phyloP scores from a whole-genome alignment of 2,113 vertebrate species.

The Vimba vimba region DNA sequence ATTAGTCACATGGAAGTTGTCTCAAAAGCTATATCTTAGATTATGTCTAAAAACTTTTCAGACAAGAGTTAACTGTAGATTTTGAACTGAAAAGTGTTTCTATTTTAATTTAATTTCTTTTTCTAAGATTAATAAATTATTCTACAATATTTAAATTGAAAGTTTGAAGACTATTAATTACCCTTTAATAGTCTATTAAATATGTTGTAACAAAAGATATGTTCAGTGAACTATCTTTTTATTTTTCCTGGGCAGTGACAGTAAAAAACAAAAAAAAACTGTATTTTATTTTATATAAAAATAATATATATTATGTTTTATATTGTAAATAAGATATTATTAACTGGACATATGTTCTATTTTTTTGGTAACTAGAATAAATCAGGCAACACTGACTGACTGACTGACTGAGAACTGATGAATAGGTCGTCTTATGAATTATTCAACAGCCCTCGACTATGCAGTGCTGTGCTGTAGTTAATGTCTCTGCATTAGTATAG shows the following conservation, averaged over 20 bases:
- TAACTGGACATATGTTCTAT: not conserved
- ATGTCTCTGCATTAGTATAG: conserved; percentile 6
- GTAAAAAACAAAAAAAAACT: no score
- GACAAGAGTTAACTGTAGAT: not conserved
- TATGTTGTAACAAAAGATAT: not conserved
- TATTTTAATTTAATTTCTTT: not conserved
- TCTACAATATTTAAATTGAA: no score
- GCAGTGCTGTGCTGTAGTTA: conserved; percentile 9
- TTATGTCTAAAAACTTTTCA: not conserved
- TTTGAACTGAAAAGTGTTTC: not conserved
- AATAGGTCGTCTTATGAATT: conserved; percentile 16
- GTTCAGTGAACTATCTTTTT: not conserved
- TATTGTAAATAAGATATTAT: not conserved
- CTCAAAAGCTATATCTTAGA: not conserved
- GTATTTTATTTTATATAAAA: no score
- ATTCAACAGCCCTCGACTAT: conserved; percentile 7
- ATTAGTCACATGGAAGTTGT: not conserved
- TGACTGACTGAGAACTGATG: not conserved
- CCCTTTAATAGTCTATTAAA: no score
- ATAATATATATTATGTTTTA: not conserved
- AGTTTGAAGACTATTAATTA: no score
- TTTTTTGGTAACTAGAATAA: not conserved
- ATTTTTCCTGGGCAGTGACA: not conserved
- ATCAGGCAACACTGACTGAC: conserved; percentile 10
- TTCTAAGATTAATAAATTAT: not conserved